Evolutionary conservation across 2,113 vertebrate genomes (phyloP).

Genomic region (Myocastor coypus): DNA sequence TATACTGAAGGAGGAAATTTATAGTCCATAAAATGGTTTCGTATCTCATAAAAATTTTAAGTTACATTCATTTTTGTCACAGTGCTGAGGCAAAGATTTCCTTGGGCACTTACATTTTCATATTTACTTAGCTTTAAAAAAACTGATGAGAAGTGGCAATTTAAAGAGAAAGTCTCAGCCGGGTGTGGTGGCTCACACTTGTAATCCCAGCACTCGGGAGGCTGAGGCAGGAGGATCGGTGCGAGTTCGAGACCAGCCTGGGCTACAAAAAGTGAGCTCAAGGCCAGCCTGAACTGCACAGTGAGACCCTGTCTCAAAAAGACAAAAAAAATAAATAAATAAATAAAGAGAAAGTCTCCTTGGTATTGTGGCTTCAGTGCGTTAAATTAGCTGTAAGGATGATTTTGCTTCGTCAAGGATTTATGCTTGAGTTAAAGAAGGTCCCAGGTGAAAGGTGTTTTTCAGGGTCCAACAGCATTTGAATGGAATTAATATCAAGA

Average conservation of each 20-base stretch:
- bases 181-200: no score
- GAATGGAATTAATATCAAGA: conserved; percentile 2
- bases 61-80: conserved; percentile 9
- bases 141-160: neutral
- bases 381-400: neutral
- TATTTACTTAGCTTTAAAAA: neutral
- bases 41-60: conserved; percentile 11
- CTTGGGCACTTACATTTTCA: neutral
- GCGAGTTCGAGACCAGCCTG: no score
- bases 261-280: no score
- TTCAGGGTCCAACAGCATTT: neutral
- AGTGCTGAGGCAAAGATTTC: neutral
- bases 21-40: conserved; percentile 27
- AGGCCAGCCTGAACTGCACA: no score
- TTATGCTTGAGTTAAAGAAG: neutral
- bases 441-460: neutral
- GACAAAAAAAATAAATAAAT: no score
- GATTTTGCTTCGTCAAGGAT: neutral
- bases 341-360: neutral
- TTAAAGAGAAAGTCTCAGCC: neutral
- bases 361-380: neutral
- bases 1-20: neutral
- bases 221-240: no score
- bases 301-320: no score
- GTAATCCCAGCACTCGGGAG: no score